Conservation (phyloP, 2,888 invertebrate genomes). For the Suillia variegata region DNA sequence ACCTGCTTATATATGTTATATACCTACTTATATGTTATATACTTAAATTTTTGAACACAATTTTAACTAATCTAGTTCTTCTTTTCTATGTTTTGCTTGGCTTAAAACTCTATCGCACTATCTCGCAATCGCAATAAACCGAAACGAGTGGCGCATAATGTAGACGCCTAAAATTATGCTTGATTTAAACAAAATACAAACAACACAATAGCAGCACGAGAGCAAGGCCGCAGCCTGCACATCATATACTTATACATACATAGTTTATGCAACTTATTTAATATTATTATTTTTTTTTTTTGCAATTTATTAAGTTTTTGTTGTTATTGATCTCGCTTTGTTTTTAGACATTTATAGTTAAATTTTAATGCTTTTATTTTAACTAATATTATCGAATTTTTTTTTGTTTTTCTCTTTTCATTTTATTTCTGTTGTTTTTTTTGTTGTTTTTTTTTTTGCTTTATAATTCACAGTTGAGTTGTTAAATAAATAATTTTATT, state of each 20-base stretch:
- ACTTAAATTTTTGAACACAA: slow-evolving; percentile 27
- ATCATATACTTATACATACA: neutral
- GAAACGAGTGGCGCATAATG: slow-evolving; percentile 15
- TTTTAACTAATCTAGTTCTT: slow-evolving; percentile 58
- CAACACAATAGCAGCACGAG: neutral
- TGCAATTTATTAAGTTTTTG: slow-evolving; percentile 19
- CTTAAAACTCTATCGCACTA: slow-evolving; percentile 49
- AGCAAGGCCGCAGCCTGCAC: neutral
- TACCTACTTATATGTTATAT: too few species aligned
- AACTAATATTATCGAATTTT: slow-evolving; percentile 28
- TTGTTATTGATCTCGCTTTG: slow-evolving; percentile 22
- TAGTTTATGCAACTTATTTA: too few species aligned
- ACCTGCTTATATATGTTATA: too few species aligned
- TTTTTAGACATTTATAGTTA: too few species aligned
- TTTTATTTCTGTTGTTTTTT: slow-evolving; percentile 35
- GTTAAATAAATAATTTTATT: slow-evolving; percentile 33
- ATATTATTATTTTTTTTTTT: too few species aligned
- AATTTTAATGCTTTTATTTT: slow-evolving; percentile 30
- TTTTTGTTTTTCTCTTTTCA: slow-evolving; percentile 34
- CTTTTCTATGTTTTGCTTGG: slow-evolving; percentile 58
- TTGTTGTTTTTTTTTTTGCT: slow-evolving; percentile 31
- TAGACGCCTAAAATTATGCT: slow-evolving; percentile 42
- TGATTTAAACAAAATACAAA: neutral
- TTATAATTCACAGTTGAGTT: slow-evolving; percentile 49
- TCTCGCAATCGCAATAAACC: too few species aligned